Percentiles rank a stretch among this genome's conserved stretches.
Evolutionary conservation across 2,113 vertebrate species (phyloP).

Genomic region (Callionymus lyra): DNA sequence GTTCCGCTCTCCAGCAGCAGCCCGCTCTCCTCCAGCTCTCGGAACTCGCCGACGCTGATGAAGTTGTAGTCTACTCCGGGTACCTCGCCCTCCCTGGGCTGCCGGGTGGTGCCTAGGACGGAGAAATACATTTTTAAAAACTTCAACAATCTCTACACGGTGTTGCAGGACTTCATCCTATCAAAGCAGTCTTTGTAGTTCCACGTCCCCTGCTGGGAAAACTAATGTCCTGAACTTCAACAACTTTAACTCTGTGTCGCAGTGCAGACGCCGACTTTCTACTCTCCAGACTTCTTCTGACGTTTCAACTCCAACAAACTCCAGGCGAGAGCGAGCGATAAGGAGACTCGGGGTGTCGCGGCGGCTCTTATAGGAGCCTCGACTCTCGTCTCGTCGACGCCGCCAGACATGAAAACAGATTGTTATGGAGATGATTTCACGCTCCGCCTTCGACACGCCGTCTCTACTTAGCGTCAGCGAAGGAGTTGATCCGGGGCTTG

Average conservation of each 20-base stretch:
- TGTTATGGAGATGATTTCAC: constrained; percentile 30
- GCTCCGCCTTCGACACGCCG: constrained; percentile 14
- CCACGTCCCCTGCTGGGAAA: too few species aligned
- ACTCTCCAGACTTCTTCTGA: too few species aligned
- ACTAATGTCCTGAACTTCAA: too few species aligned
- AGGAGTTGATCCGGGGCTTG: constrained; percentile 38
- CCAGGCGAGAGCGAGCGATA: too few species aligned
- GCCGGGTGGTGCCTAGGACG: constrained; percentile 86
- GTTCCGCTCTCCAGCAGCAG: constrained; percentile 94
- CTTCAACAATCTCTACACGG: not conserved
- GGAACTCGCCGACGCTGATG: constrained; percentile 92
- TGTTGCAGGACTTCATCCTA: too few species aligned
- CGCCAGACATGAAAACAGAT: constrained; percentile 6
- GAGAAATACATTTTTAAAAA: constrained; percentile 29
- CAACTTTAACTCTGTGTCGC: too few species aligned
- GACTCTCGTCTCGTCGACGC: constrained; percentile 1
- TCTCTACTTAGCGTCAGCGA: constrained; percentile 19
- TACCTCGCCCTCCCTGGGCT: constrained; percentile 92
- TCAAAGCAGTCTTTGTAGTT: too few species aligned
- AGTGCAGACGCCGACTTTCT: too few species aligned
- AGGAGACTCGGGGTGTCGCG: too few species aligned
- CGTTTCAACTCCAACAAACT: too few species aligned
- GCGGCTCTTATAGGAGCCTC: too few species aligned
- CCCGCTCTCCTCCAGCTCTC: constrained; percentile 89
- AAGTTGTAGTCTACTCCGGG: constrained; percentile 98